Conservation (phyloP, 2,113 vertebrate species). For the Coturnix japonica region DNA sequence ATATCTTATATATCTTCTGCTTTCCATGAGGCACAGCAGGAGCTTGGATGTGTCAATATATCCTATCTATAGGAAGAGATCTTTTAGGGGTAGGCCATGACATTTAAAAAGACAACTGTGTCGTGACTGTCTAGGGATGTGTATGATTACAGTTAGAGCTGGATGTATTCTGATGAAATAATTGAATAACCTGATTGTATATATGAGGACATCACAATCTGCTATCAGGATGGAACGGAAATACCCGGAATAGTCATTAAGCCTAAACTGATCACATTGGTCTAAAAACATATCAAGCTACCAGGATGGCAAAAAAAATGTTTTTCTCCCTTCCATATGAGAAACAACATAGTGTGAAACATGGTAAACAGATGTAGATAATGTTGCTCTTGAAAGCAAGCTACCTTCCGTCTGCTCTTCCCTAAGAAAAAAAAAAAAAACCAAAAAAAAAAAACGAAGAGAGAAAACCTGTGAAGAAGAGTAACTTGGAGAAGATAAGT, state of each 20-base stretch:
- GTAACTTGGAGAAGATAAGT: background rate
- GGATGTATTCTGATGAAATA: background rate
- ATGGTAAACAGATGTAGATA: background rate
- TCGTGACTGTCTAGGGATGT: background rate
- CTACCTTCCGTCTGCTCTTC: background rate
- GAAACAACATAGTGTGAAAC: background rate
- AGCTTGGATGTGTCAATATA: background rate
- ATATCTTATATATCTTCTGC: background rate
- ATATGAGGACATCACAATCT: background rate
- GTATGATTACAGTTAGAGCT: background rate
- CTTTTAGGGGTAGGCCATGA: background rate
- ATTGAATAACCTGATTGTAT: background rate
- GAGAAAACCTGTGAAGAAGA: background rate
- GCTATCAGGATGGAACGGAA: background rate
- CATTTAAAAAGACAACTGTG: background rate
- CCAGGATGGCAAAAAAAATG: background rate
- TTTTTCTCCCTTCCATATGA: background rate
- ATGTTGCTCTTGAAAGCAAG: background rate
- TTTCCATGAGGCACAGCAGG: background rate
- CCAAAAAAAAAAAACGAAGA: background rate
- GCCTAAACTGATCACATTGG: background rate
- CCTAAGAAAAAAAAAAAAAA: background rate
- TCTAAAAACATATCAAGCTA: background rate
- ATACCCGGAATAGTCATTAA: background rate
- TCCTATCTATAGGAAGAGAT: background rate